Evolutionary conservation across 2,113 vertebrate species (phyloP).

Genomic region (Orcinus orca): DNA sequence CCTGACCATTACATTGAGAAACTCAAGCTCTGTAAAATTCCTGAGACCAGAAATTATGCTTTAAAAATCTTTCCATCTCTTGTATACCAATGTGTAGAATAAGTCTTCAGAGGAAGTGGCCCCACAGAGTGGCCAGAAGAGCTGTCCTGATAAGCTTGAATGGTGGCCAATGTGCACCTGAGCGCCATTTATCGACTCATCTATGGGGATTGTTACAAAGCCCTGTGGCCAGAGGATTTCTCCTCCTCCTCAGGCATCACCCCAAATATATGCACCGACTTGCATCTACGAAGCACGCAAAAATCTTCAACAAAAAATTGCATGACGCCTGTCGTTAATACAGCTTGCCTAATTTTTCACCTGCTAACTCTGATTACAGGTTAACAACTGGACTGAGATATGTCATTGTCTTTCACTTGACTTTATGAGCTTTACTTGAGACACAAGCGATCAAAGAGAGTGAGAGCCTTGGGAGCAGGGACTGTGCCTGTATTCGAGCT

Average conservation of each 20-base stretch:
- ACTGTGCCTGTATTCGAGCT: neutral
- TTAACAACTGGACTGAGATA: neutral
- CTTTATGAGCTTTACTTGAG: neutral
- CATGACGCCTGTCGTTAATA: neutral
- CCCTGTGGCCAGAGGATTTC: neutral
- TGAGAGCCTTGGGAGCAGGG: neutral
- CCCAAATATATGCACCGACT: neutral
- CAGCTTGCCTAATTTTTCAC: neutral
- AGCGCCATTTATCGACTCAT: rapidly evolving
- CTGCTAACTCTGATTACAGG: neutral
- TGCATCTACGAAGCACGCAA: neutral
- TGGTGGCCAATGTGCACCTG: neutral
- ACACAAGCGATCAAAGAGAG: slow-evolving; percentile 1
- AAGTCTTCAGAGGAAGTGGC: neutral
- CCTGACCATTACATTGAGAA: neutral
- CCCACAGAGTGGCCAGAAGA: neutral
- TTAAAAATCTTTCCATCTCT: neutral
- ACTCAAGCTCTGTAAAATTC: neutral
- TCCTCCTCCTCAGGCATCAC: neutral
- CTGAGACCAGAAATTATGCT: neutral
- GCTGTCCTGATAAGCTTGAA: neutral
- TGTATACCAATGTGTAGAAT: neutral
- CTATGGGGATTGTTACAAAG: neutral
- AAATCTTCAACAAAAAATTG: neutral
- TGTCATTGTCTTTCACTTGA: slow-evolving; percentile 31